Base-by-base conservation (phyloP, 37 sponge, comb jelly and placozoan species). In the Mnemiopsis leidyi region DNA sequence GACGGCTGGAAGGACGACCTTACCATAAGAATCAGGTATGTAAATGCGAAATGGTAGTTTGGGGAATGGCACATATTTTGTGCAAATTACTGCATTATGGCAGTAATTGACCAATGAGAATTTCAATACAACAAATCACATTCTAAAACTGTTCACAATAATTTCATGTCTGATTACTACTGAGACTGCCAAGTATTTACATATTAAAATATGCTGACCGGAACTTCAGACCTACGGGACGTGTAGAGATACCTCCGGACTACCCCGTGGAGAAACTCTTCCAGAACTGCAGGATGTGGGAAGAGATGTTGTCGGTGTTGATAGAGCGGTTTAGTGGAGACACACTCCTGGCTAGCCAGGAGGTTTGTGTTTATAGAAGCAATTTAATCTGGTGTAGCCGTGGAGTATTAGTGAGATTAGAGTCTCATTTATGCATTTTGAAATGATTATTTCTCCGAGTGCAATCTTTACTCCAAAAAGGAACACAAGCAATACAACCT, bases 261-360 rank as follows among this genome's bases (percentile, higher is more conserved):
- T 36, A 38, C 68, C 76, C 23, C 39, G 37, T 95, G 0, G 73
- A 92, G 38, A 92, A 93, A 26, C 73, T 96, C 69, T 95, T 93
- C 95, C 76, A 93, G 48, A 94, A 95, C 82, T 24, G 95, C 32
- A 73, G 88, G 61, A 32, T 39, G 32, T 97, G 96, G 96, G 95
- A 95, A 24, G 94, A 94, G 30, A 69, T 94, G 20, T 36, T 98
- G 24, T 95, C 94, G 37, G 61, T 82, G 61, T 94, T 95, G 67
- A 76, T 93, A 1, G 96, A 96, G 48, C 68, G 93, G 38, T 98
- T 96, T 82, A 76, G 96, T 69, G 99, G 99, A 67, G 96, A 96
- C 61, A 33, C 82, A 30, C 94, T 97, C 1, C 76, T 97, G 21
- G 69, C 83, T 20, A 40, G 94, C n/a, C 96, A 95, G 79, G 96